Evolutionary conservation across 2,888 invertebrate species (phyloP).

Genomic region (Agonopterix subpropinquella): DNA sequence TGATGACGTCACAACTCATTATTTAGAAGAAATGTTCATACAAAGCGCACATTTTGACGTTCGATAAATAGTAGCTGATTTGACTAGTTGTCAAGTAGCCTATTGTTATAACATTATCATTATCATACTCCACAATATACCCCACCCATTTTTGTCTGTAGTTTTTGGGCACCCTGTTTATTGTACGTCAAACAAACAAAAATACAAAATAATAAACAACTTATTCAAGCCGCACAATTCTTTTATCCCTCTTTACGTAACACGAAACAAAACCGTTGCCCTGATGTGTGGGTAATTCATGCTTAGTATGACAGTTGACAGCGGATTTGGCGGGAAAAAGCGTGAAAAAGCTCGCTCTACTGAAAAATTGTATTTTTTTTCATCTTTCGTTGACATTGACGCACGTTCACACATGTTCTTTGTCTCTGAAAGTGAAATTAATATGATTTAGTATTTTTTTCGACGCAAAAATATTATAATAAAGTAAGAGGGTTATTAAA

Average conservation of each 20-base stretch:
- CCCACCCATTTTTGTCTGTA: too few relatives aligned
- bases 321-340: constrained; percentile 26
- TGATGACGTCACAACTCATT: too few relatives aligned
- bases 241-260: not conserved
- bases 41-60: too few relatives aligned
- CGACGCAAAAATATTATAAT: not conserved
- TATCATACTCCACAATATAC: too few relatives aligned
- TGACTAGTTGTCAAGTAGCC: too few relatives aligned
- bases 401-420: constrained; percentile 4
- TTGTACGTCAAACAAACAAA: too few relatives aligned
- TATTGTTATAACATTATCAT: too few relatives aligned
- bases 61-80: too few relatives aligned
- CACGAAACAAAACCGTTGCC: not conserved
- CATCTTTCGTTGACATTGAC: constrained; percentile 14
- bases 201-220: too few relatives aligned
- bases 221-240: too few relatives aligned
- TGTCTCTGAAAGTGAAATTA: not conserved
- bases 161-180: too few relatives aligned
- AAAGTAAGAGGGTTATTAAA: not conserved
- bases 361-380: constrained; percentile 29
- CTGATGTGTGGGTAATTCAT: constrained; percentile 1
- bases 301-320: constrained; percentile 27
- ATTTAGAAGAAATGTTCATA: too few relatives aligned
- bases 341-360: constrained; percentile 21
- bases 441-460: not conserved